These are phyloP conservation scores for Cheilosia pagana DNA, from an alignment of 2,888 invertebrate genomes.

Conservation along the genomic window DNA sequence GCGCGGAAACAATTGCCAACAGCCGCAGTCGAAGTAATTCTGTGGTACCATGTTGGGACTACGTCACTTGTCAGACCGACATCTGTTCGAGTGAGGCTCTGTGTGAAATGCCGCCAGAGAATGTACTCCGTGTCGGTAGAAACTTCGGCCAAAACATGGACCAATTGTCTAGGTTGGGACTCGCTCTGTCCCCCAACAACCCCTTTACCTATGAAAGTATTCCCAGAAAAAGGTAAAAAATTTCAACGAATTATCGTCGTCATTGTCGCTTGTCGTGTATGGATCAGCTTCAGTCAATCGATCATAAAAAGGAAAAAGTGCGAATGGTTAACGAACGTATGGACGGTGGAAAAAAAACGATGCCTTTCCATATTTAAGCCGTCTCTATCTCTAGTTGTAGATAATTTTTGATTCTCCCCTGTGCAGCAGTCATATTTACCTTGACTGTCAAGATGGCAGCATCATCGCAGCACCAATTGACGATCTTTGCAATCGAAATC, in stretches of 20 bases:
- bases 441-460: constrained; percentile 49
- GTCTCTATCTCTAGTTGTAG: constrained; percentile 12
- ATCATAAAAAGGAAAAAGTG: constrained; percentile 68
- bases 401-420: constrained; percentile 57
- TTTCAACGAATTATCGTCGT: constrained; percentile 74
- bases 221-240: constrained; percentile 68
- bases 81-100: constrained; percentile 68
- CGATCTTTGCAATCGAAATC: constrained; percentile 38
- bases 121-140: constrained; percentile 60
- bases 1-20: constrained; percentile 65
- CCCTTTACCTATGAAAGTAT: constrained; percentile 8
- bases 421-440: constrained; percentile 65
- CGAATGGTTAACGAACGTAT: constrained; percentile 62
- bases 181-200: not conserved
- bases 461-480: constrained; percentile 55
- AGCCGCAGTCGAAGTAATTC: constrained; percentile 53
- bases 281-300: constrained; percentile 74
- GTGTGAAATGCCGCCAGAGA: constrained; percentile 73
- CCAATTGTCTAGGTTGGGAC: constrained; percentile 67
- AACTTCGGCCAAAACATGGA: constrained; percentile 71
- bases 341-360: constrained; percentile 6
- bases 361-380: constrained; percentile 61
- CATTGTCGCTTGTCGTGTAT: constrained; percentile 75
- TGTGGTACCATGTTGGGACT: constrained; percentile 74
- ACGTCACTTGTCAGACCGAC: constrained; percentile 73